These are phyloP conservation scores for Merops nubicus DNA, from an alignment of 2,113 vertebrate genomes.

Conservation along the genomic window DNA sequence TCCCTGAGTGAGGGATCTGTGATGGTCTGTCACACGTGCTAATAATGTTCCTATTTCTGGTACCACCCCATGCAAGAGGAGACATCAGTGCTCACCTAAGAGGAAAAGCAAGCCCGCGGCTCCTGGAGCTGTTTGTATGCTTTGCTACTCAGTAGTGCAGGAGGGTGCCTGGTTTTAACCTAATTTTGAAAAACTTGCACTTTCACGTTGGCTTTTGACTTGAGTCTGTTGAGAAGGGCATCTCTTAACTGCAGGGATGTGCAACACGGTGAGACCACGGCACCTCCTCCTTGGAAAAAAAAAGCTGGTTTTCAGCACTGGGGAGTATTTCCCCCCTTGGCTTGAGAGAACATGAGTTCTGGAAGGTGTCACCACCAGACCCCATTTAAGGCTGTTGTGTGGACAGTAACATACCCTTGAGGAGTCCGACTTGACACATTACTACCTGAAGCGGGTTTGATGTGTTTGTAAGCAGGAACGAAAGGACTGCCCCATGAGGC, in stretches of 20 bases:
- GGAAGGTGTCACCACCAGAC: background rate
- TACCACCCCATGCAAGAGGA: background rate
- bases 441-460: background rate
- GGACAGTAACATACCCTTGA: background rate
- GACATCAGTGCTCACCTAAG: background rate
- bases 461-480: background rate
- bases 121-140: background rate
- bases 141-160: background rate
- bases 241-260: background rate
- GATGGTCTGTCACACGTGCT: background rate
- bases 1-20: background rate
- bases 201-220: background rate
- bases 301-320: background rate
- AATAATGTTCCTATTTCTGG: background rate
- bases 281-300: background rate
- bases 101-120: background rate
- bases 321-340: background rate
- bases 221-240: background rate
- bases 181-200: background rate
- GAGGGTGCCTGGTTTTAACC: background rate
- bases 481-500: background rate
- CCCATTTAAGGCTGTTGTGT: background rate
- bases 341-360: background rate
- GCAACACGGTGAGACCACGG: accelerated
- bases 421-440: background rate